Conservation (phyloP, 92 coral and sea anemone species). For the Isaurus tuberculatus region DNA sequence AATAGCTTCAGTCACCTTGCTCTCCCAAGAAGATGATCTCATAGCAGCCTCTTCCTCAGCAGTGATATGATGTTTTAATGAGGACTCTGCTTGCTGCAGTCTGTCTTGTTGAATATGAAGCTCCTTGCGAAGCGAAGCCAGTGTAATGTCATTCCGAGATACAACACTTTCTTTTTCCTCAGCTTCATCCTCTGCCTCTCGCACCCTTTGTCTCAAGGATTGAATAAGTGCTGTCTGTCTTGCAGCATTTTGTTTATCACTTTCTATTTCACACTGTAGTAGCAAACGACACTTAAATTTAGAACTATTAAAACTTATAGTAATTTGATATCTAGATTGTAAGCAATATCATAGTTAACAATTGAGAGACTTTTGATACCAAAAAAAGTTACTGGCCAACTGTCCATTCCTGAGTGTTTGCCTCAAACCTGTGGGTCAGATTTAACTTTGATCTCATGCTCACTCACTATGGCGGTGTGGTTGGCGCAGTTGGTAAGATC, state of each 20-base stretch:
- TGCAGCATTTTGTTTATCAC: slow-evolving; percentile 94
- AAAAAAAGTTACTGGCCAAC: too few species aligned
- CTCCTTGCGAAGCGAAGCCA: slow-evolving; percentile 86
- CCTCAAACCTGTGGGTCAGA: too few species aligned
- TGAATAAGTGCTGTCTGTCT: slow-evolving; percentile 88
- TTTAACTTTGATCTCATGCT: too few species aligned
- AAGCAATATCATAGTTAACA: too few species aligned
- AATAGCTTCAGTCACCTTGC: slow-evolving; percentile 61
- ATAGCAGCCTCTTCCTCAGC: slow-evolving; percentile 91
- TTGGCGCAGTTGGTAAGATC: too few species aligned
- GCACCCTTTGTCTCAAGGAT: slow-evolving; percentile 92
- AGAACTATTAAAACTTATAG: too few species aligned
- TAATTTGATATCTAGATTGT: too few species aligned
- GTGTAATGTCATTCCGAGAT: slow-evolving; percentile 92
- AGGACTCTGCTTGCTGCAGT: slow-evolving; percentile 87
- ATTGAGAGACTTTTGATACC: too few species aligned
- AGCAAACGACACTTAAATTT: background rate
- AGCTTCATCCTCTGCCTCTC: slow-evolving; percentile 93
- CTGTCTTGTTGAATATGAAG: slow-evolving; percentile 88
- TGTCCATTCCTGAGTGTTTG: too few species aligned
- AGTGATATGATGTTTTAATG: slow-evolving; percentile 85
- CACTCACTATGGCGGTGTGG: too few species aligned
- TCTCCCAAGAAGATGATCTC: slow-evolving; percentile 85
- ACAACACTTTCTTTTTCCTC: slow-evolving; percentile 86
- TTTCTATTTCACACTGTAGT: slow-evolving; percentile 96